phyloP scores from a whole-genome alignment of 1,140 invertebrate genomes.

The Aphelenchoides avenae region DNA sequence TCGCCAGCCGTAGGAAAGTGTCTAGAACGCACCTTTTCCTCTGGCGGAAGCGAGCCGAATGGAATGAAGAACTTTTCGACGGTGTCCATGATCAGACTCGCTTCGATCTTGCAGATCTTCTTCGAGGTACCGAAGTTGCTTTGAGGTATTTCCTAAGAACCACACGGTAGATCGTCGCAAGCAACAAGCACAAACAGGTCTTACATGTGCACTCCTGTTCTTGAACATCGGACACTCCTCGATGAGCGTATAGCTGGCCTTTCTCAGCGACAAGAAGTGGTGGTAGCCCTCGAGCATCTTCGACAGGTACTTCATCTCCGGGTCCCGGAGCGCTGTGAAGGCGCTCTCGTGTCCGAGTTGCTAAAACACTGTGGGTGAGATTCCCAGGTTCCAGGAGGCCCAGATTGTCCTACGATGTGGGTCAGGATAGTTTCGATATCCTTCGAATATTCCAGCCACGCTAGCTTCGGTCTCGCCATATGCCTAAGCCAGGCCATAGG shows the following conservation, averaged over 20 bases:
- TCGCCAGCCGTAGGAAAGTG: too few relatives aligned
- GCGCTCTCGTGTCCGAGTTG: conserved; percentile 9
- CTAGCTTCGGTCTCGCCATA: too few relatives aligned
- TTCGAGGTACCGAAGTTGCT: conserved; percentile 45
- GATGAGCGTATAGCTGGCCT: conserved; percentile 47
- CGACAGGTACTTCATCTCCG: conserved; percentile 25
- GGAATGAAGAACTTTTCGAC: conserved; percentile 47
- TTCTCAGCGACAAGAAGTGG: conserved; percentile 37
- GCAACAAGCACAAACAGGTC: not conserved
- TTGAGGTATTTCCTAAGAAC: conserved; percentile 33
- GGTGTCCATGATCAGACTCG: conserved; percentile 44
- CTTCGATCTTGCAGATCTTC: conserved; percentile 44
- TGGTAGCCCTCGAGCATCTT: conserved; percentile 41
- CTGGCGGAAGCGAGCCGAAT: conserved; percentile 20
- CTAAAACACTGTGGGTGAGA: too few relatives aligned
- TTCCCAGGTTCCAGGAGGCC: conserved; percentile 1
- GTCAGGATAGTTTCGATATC: too few relatives aligned
- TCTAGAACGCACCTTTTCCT: conserved; percentile 32
- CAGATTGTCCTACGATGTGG: conserved; percentile 30
- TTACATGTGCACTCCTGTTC: conserved; percentile 8
- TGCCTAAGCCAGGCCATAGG: too few relatives aligned
- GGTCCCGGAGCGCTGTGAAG: conserved; percentile 9
- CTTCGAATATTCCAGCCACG: too few relatives aligned
- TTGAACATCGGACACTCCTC: conserved; percentile 25
- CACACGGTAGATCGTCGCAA: not conserved